These are phyloP conservation scores for Neosalanx taihuensis DNA, from an alignment of 2,797 vertebrate genomes.

Conservation along the genomic window DNA sequence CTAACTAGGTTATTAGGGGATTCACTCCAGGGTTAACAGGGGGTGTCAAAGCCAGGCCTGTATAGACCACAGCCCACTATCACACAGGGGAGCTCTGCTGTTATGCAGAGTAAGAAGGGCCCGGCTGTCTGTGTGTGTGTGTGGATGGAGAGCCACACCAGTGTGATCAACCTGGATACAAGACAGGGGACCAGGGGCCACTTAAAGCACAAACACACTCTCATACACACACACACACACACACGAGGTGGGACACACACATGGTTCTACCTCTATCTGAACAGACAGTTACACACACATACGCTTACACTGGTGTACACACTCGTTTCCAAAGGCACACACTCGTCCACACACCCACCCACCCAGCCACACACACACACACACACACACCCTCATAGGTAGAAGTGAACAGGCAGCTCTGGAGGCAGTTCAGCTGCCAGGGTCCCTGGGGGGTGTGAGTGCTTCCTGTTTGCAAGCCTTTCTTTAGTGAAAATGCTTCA, in stretches of 20 bases:
- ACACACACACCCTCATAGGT: conserved; percentile 23
- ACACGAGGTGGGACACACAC: conserved; percentile 14
- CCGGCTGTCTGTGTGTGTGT: neutral
- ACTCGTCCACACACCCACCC: neutral
- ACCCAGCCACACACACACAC: neutral
- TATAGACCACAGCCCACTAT: conserved; percentile 10
- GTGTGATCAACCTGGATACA: conserved; percentile 20
- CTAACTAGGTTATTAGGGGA: conserved; percentile 34
- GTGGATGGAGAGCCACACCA: conserved; percentile 12
- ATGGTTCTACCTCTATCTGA: conserved; percentile 3
- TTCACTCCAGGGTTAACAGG: conserved; percentile 31
- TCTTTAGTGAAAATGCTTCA: conserved; percentile 67
- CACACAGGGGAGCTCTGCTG: conserved; percentile 32
- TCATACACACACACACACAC: neutral
- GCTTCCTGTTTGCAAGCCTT: conserved; percentile 65
- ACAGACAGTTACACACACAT: neutral
- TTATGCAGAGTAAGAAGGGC: conserved; percentile 33
- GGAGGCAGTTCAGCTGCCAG: conserved; percentile 43
- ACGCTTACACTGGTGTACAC: too few species aligned
- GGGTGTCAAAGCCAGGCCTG: conserved; percentile 45
- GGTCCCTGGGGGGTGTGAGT: conserved; percentile 46
- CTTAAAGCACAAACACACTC: too few species aligned
- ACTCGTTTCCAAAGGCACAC: too few species aligned
- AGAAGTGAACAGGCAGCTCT: conserved; percentile 55
- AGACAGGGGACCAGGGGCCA: too few species aligned